These are phyloP conservation scores for Homarus americanus DNA, from an alignment of 1,140 invertebrate genomes.

Conservation along the genomic window DNA sequence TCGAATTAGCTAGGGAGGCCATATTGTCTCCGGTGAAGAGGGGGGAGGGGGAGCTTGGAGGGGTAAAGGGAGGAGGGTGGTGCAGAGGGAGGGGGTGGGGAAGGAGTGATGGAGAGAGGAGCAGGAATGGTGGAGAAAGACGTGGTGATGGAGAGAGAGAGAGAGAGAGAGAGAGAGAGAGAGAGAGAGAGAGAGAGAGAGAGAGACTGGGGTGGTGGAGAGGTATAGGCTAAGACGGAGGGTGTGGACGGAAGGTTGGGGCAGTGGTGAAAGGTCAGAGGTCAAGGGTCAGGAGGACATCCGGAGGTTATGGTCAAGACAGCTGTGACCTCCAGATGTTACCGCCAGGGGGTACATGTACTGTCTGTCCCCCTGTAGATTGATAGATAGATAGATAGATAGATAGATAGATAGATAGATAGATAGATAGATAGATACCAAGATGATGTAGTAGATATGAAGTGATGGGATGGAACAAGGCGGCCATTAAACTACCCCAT, in stretches of 20 bases:
- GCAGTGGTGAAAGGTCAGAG: slow-evolving; percentile 3
- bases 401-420: too few species aligned
- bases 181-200: slow-evolving; percentile 33
- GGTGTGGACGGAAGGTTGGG: slow-evolving; percentile 4
- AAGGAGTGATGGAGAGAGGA: slow-evolving; percentile 40
- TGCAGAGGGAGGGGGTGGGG: neutral
- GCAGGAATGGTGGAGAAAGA: slow-evolving; percentile 21
- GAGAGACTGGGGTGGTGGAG: neutral
- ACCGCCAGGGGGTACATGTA: too few species aligned
- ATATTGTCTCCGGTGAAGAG: neutral
- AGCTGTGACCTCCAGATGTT: neutral
- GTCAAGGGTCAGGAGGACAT: neutral
- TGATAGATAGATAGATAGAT: too few species aligned
- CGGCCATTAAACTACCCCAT: too few species aligned
- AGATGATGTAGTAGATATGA: too few species aligned
- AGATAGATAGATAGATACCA: too few species aligned
- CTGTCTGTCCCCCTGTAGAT: too few species aligned
- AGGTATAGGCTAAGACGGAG: too few species aligned
- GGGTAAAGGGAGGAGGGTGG: too few species aligned
- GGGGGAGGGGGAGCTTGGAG: neutral
- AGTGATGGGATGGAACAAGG: too few species aligned
- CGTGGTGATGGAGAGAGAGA: slow-evolving; percentile 1
- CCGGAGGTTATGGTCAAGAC: neutral
- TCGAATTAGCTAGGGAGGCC: neutral
- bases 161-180: slow-evolving; percentile 24